A percentile compares a stretch with the other conserved stretches of the same genome.
Evolutionary conservation across 2,888 invertebrate genomes (phyloP).

Genomic region (Polydrusus pterygomalis): DNA sequence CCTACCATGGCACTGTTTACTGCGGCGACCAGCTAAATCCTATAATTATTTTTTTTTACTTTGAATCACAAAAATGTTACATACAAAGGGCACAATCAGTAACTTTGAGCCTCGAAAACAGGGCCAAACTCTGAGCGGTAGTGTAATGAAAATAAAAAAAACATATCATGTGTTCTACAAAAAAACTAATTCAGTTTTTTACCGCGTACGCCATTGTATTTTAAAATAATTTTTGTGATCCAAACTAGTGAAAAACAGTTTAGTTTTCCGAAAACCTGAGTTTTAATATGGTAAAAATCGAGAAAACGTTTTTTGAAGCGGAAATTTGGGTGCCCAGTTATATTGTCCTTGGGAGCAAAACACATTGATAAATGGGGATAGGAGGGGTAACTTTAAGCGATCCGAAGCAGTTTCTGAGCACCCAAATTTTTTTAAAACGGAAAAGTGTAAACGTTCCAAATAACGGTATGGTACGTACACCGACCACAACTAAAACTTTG

Average conservation of each 20-base stretch:
- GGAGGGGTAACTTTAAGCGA: background rate
- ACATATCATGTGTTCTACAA: background rate
- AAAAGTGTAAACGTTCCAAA: constrained; percentile 2
- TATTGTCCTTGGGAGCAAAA: constrained; percentile 3
- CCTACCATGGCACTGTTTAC: constrained; percentile 66
- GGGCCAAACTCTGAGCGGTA: background rate
- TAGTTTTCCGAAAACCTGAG: constrained; percentile 42
- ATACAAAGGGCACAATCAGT: background rate
- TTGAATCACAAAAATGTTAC: constrained; percentile 12
- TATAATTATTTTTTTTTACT: background rate
- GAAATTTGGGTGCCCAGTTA: constrained; percentile 10
- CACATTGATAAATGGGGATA: constrained; percentile 3
- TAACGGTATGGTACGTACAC: background rate
- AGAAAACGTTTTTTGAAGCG: constrained; percentile 26
- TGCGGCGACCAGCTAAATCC: constrained; percentile 47
- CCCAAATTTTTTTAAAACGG: constrained; percentile 16
- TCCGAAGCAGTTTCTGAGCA: background rate
- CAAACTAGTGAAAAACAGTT: constrained; percentile 12
- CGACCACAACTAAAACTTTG: background rate
- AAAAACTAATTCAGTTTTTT: no score
- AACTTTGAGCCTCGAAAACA: background rate
- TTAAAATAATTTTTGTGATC: constrained; percentile 15
- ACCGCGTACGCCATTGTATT: background rate
- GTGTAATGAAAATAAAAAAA: background rate
- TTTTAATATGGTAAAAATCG: constrained; percentile 40